These are phyloP conservation scores for Drosophila oshimai DNA, from an alignment of 1,140 invertebrate genomes.

Conservation along the genomic window DNA sequence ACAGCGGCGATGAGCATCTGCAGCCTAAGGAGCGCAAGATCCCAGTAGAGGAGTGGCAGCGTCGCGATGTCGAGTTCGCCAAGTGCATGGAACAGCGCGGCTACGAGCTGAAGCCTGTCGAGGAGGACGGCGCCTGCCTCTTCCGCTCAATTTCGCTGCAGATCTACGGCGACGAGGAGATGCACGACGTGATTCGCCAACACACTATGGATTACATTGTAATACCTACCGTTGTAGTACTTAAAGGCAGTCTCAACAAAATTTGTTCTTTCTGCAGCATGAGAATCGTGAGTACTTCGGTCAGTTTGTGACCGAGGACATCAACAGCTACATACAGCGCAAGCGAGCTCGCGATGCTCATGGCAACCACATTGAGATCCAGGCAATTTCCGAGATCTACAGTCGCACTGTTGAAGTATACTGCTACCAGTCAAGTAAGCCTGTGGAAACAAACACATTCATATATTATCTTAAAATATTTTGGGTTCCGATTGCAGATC, in stretches of 20 bases:
- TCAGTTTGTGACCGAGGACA: conserved; percentile 97
- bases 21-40: conserved; percentile 84
- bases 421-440: conserved; percentile 91
- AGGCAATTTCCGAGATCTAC: conserved; percentile 96
- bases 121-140: conserved; percentile 96
- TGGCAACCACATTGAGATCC: conserved; percentile 97
- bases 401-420: conserved; percentile 96
- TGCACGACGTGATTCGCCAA: conserved; percentile 92
- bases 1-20: conserved; percentile 90
- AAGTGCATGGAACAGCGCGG: conserved; percentile 88
- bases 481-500: conserved; percentile 85
- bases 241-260: not conserved
- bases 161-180: conserved; percentile 96
- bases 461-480: no score
- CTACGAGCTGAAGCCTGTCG: conserved; percentile 93
- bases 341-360: conserved; percentile 91
- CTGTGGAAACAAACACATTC: not conserved
- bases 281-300: conserved; percentile 95
- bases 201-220: conserved; percentile 98
- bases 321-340: conserved; percentile 92
- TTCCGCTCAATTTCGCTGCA: conserved; percentile 96
- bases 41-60: conserved; percentile 85
- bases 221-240: conserved; percentile 35
- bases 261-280: conserved; percentile 36
- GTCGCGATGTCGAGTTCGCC: conserved; percentile 88